Evolutionary conservation across 1,140 invertebrate species (phyloP).

Genomic region (Drosophila sulfurigaster): DNA sequence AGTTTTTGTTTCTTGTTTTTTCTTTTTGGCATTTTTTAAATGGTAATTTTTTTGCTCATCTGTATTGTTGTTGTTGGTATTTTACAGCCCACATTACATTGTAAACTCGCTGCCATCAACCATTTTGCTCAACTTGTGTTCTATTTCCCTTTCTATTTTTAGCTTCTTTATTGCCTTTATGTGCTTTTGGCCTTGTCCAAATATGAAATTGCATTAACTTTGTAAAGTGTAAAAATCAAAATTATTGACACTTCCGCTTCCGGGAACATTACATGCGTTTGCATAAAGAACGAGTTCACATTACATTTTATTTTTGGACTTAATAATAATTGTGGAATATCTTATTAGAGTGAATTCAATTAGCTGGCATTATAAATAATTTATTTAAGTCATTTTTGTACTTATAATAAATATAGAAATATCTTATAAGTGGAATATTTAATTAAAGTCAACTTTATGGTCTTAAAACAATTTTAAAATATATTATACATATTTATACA

Average conservation of each 20-base stretch:
- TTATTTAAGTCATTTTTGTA: too few species aligned
- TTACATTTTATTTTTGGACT: too few species aligned
- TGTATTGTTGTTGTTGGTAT: slow-evolving; percentile 30
- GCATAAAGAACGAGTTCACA: too few species aligned
- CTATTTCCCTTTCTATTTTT: not conserved
- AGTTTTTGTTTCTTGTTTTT: not conserved
- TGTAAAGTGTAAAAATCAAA: slow-evolving; percentile 77
- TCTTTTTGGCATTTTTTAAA: slow-evolving; percentile 72
- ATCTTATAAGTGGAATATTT: too few species aligned
- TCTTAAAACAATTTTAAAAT: too few species aligned
- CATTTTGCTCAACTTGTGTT: slow-evolving; percentile 27
- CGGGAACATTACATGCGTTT: not conserved
- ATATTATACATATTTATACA: too few species aligned
- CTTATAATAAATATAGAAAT: too few species aligned
- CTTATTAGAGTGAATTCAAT: too few species aligned
- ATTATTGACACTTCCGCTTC: slow-evolving; percentile 63
- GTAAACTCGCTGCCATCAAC: slow-evolving; percentile 47
- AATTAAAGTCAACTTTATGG: too few species aligned
- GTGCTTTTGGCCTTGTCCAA: slow-evolving; percentile 48
- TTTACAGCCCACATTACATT: slow-evolving; percentile 58
- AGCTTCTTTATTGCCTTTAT: slow-evolving; percentile 24
- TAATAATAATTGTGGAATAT: too few species aligned
- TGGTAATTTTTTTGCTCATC: slow-evolving; percentile 63
- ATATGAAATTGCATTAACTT: slow-evolving; percentile 73
- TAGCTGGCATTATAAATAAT: too few species aligned